Base-by-base conservation (phyloP, 2,888 invertebrate species). In the Lumbricus terrestris region DNA sequence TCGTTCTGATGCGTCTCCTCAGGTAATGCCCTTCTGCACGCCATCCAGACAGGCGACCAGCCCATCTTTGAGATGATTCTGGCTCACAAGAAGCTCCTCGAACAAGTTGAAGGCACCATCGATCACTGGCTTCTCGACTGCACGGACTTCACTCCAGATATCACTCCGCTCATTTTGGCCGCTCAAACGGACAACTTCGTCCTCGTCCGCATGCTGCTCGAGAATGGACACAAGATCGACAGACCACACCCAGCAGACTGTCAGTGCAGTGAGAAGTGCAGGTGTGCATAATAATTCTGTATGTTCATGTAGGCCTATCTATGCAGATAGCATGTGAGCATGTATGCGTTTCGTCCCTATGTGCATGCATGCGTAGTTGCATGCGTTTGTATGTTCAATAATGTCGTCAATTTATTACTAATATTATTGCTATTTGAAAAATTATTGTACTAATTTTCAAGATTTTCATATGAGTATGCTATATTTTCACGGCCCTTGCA, bases 21-120 rank as follows among this genome's bases (percentile, higher is more conserved):
- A 69, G 69, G 69, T 90, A 97, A 97, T 94, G 96, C 96, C 90
- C 96, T 96, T 33, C 94, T 97, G 90, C 96, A 96, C 92, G 96
- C 96, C 5, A 95, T 97, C 89, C 95, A 96, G 93, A 95, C 96
- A 37, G 85, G 85, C 35, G 13, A 85, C 85, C 85, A 35, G 85
- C 34, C 37, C 20, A 37, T 37, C 33, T 20, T 85, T 37, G 85
- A 85, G 85, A 34, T 85, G 85, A 16, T 85, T 3, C 85, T 85
- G 85, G 85, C 16, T 18, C 85, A 85, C 85, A 85, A 85, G 15
- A 16, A 37, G 85, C 15, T 15, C 20, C 0, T 35, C 35, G 85
- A 85, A 37, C 6, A 34, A 37, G 85, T 35, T 0, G 85, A 18
- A 15, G 18, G 16, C 18, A 1, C 3, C 20, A 35, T 85, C 34